Evolutionary conservation across 2,797 vertebrate genomes (phyloP).

Genomic region (Philypnodon macrostomus): DNA sequence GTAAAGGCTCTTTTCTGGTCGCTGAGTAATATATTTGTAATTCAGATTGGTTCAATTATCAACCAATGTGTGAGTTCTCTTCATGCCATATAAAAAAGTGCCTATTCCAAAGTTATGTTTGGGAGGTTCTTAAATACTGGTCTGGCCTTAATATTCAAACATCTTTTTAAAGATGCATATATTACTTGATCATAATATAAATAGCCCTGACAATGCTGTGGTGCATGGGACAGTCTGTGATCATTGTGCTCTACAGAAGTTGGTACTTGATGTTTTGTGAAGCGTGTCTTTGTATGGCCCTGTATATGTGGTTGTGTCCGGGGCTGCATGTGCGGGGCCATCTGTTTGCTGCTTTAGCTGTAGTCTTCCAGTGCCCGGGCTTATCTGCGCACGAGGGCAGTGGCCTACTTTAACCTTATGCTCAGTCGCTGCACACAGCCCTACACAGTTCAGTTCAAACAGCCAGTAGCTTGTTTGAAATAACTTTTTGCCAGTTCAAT

Average conservation of each 20-base stretch:
- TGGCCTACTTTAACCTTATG: constrained; percentile 78
- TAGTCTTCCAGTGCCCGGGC: constrained; percentile 67
- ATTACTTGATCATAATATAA: not conserved
- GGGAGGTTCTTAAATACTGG: no score
- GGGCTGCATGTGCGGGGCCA: constrained; percentile 66
- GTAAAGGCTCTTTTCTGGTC: not conserved
- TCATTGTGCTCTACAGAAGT: constrained; percentile 37
- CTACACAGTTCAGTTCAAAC: constrained; percentile 28
- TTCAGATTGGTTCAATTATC: not conserved
- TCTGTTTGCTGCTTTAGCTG: constrained; percentile 73
- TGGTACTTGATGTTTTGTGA: constrained; percentile 41
- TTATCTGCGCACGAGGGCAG: constrained; percentile 69
- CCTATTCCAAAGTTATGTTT: no score
- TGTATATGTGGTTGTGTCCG: constrained; percentile 36
- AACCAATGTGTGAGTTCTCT: not conserved
- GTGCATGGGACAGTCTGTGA: constrained; percentile 39
- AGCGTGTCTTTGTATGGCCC: constrained; percentile 28
- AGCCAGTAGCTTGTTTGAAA: constrained; percentile 19
- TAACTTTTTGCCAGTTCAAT: constrained; percentile 17
- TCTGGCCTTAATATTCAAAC: constrained; percentile 6
- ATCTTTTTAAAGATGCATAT: no score
- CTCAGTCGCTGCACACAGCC: constrained; percentile 42
- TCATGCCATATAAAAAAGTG: no score
- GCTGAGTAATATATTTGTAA: not conserved
- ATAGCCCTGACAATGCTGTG: constrained; percentile 14